A percentile compares a stretch with the other conserved stretches of the same genome.
phyloP scores from a whole-genome alignment of 1,140 invertebrate species.

The Triops cancriformis region DNA sequence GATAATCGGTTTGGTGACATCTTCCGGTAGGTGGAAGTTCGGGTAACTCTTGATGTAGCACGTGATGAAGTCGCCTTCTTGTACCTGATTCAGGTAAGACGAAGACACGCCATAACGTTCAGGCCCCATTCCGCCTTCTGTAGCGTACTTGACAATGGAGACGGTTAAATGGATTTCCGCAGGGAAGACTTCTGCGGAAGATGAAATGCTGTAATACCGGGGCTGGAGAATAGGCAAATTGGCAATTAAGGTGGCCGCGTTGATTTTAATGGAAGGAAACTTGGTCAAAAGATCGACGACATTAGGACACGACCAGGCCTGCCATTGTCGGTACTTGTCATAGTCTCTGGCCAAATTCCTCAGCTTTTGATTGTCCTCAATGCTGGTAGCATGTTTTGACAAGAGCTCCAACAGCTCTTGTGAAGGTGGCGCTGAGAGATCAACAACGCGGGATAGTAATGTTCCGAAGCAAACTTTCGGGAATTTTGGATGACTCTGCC shows the following conservation, averaged over 20 bases:
- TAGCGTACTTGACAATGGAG: slow-evolving; percentile 79
- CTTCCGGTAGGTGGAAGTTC: slow-evolving; percentile 81
- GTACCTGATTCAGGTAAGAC: slow-evolving; percentile 72
- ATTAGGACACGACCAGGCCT: slow-evolving; percentile 74
- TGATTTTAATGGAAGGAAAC: slow-evolving; percentile 76
- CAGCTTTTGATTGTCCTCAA: neutral
- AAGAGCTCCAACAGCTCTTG: neutral
- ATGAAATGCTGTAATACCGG: slow-evolving; percentile 90
- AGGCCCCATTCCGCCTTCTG: slow-evolving; percentile 68
- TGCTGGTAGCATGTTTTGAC: neutral
- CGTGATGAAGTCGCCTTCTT: slow-evolving; percentile 59
- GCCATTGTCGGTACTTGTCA: slow-evolving; percentile 56
- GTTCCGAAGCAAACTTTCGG: slow-evolving; percentile 3
- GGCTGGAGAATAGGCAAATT: slow-evolving; percentile 79
- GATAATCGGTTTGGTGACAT: slow-evolving; percentile 73
- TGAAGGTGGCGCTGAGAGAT: slow-evolving; percentile 17
- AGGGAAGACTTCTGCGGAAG: slow-evolving; percentile 64
- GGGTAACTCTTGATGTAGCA: slow-evolving; percentile 76
- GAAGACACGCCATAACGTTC: slow-evolving; percentile 87
- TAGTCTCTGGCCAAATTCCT: slow-evolving; percentile 7
- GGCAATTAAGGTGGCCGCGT: slow-evolving; percentile 69
- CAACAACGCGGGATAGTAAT: slow-evolving; percentile 19
- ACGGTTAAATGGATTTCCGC: slow-evolving; percentile 82
- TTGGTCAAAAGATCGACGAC: slow-evolving; percentile 77
- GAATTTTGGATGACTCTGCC: neutral